Evolutionary conservation across 2,797 vertebrate species (phyloP), one percentile per base, ranked within the genome.

Genomic region (Falco naumanni): DNA sequence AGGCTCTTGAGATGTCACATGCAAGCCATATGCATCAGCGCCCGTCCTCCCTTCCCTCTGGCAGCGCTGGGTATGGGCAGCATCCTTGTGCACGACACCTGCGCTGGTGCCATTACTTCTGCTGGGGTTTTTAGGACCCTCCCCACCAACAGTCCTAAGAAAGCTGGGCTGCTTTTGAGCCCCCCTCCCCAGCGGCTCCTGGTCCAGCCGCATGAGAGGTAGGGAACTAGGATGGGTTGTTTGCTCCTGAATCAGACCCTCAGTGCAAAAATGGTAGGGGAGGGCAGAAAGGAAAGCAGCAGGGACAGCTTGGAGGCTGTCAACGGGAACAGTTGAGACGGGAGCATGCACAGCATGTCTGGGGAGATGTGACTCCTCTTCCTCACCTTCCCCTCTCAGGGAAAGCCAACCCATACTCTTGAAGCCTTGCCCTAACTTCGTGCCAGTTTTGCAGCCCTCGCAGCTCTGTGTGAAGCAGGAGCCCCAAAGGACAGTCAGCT

Each of bases 1-100:
- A 96, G 70, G 80, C 95, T 92, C 92, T 92, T 51, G 53, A 83
- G 87, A 94, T 80, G 79, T 81, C 94, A 96, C 93, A 96, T 96
- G 96, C 3, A 9, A 94, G 90, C 95, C 96, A 96, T 91, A 95
- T 95, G 94, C 90, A 93, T 53, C 20, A 0, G 65, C 79, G 88
- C 70, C 80, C 77, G 6, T 72, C 78, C 80, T 84, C 80, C 85
- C 80, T 72, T 91, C 74, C 89, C 92, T 82, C 86, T 3, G 2
- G 56, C 89, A 80, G 61, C 21, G 64, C 78, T 1, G 12, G 68
- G 60, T 53, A 80, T 1, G 16, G 91, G 84, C 81, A 89, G 87
- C 68, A 56, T n/a, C 83, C 78, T 61, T 8, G 0, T 22, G n/a
- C 76, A 83, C 0, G 2, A 63, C 64, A 91, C 85, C 83, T 78